A percentile compares a stretch with the other conserved stretches of the same genome.
These are phyloP conservation scores for Mesochorus sp. DNA, from an alignment of 2,888 invertebrate genomes.

Conservation along the genomic window DNA sequence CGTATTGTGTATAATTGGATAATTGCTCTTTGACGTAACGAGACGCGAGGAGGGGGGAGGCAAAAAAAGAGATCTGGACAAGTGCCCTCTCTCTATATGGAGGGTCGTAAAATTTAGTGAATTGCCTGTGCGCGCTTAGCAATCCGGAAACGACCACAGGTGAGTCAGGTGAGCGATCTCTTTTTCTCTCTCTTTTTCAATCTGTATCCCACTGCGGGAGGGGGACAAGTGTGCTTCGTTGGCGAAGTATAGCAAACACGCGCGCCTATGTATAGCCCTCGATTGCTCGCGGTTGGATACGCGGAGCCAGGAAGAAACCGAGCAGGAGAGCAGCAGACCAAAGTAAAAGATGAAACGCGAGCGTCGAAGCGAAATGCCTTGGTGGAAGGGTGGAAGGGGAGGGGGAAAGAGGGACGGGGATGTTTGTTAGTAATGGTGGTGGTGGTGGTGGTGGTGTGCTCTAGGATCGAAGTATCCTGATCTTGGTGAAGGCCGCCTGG, in stretches of 20 bases:
- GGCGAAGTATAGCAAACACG: background rate
- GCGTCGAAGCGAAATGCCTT: conserved; percentile 16
- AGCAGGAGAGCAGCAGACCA: conserved; percentile 35
- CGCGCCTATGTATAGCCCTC: background rate
- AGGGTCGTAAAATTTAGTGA: conserved; percentile 17
- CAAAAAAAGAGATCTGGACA: background rate
- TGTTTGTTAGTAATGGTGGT: conserved; percentile 16
- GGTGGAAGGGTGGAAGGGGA: conserved; percentile 5
- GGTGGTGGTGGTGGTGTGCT: conserved; percentile 34
- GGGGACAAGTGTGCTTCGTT: conserved; percentile 6
- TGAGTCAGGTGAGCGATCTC: conserved; percentile 46
- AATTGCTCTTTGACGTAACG: conserved; percentile 19
- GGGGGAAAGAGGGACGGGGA: conserved; percentile 38
- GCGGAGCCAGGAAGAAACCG: conserved; percentile 35
- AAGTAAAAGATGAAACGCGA: conserved; percentile 31
- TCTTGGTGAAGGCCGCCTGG: conserved; percentile 80
- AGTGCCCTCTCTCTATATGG: no score
- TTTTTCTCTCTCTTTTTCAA: conserved; percentile 8
- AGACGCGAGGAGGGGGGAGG: background rate
- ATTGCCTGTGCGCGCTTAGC: conserved; percentile 2
- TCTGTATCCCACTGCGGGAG: background rate
- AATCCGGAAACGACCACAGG: conserved; percentile 45
- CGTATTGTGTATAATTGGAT: conserved; percentile 19
- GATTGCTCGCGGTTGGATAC: background rate
- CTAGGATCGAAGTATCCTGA: conserved; percentile 75